A percentile compares a stretch with the other conserved stretches of the same genome.
Conservation (phyloP, 2,797 vertebrate species). For the Gallinago solitaria region DNA sequence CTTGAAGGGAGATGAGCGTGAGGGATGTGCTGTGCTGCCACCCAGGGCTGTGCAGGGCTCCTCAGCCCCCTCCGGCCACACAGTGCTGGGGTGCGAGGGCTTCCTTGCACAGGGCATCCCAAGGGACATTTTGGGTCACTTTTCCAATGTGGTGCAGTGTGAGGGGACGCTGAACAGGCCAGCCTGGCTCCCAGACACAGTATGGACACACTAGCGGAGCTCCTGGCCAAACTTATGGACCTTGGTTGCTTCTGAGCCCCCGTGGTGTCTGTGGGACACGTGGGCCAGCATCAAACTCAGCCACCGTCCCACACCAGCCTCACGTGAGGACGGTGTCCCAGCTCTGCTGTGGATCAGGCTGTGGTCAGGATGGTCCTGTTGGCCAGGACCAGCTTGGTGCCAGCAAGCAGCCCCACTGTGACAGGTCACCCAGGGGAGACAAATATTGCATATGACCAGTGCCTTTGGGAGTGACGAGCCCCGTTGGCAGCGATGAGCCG, state of each 20-base stretch:
- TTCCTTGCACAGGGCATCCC: neutral
- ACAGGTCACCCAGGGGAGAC: neutral
- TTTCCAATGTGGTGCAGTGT: neutral
- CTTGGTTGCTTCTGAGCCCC: neutral
- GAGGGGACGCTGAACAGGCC: neutral
- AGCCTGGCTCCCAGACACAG: neutral
- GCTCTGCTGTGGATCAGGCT: neutral
- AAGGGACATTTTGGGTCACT: neutral
- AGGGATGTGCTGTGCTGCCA: neutral
- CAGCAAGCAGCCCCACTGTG: neutral
- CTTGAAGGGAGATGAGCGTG: fast-evolving
- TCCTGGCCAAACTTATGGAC: neutral
- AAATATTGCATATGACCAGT: fast-evolving
- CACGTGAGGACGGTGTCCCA: fast-evolving
- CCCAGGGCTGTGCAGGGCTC: neutral
- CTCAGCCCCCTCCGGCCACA: fast-evolving
- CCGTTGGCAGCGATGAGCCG: fast-evolving
- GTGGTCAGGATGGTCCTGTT: neutral
- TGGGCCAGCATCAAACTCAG: fast-evolving
- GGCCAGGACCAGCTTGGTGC: neutral
- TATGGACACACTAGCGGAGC: fast-evolving
- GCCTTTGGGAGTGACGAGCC: fast-evolving
- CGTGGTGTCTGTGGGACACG: fast-evolving
- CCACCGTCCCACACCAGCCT: fast-evolving
- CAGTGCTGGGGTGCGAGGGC: fast-evolving